Base-by-base conservation (phyloP, 2,797 vertebrate genomes). In the Peromyscus attwateri region DNA sequence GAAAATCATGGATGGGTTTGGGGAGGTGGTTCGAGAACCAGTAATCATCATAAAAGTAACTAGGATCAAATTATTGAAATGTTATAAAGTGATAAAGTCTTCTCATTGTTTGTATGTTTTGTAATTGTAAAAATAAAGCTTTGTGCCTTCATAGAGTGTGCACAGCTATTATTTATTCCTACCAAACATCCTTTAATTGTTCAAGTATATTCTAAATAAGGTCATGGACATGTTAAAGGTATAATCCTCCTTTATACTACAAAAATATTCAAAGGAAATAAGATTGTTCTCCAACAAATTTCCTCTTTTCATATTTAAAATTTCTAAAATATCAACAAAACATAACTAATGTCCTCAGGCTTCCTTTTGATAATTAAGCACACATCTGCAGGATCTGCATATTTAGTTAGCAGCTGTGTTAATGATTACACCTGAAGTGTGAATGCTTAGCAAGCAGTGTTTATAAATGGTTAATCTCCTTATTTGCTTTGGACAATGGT, bases 201-300 rank as follows among this genome's bases (percentile, higher is more conserved):
- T 92, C 37, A 66, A 62, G 40, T 66, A 14, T 94, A 66, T 52
- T 40, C 91, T 91, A 91, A 64, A 64, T n/a, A 84, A 95, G 9
- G n/a, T 23, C 34, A 85, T 76, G 31, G 23, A 46, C 17, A 77
- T 57, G 62, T 29, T 60, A 62, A 83, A 46, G 6, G 25, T 75
- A 68, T n/a, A 70, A 88, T 77, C 34, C 60, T n/a, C 21, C 21
- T 88, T 64, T 46, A 81, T 60, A 91, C 3, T 77, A 77, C 31
- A 93, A 82, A 91, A 91, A 92, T 93, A 68, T 34, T 85, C 52
- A 66, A 37, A 77, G 17, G 31, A 66, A 92, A 85, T 52, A 73
- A 52, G 14, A 70, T 5, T 89, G 19, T 70, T 81, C 55, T 60
- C 55, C 55, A 93, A 71, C 8, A 23, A 3, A 64, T 92, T 52